Conservation (phyloP, 2,888 invertebrate genomes). For the Phasia obesa region DNA sequence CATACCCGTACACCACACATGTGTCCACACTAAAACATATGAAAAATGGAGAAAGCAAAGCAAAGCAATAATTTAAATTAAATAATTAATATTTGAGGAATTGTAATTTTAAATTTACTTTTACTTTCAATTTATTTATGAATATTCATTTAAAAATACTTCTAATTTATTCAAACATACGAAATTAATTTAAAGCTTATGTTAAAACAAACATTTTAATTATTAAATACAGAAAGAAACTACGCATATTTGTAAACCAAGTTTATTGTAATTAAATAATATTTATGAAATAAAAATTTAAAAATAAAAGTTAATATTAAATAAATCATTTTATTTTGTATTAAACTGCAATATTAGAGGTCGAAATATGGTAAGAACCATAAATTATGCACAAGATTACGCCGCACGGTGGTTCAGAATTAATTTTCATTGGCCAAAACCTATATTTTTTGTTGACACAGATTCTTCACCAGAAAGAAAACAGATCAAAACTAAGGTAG, state of each 20-base stretch:
- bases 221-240: conserved; percentile 22
- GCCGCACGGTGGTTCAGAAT: too few relatives aligned
- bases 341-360: too few relatives aligned
- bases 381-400: too few relatives aligned
- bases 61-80: conserved; percentile 60
- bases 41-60: conserved; percentile 33
- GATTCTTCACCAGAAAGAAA: too few relatives aligned
- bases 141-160: not conserved
- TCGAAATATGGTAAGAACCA: too few relatives aligned
- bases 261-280: conserved; percentile 51
- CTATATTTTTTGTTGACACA: too few relatives aligned
- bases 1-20: conserved; percentile 1
- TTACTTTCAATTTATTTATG: not conserved
- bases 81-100: conserved; percentile 26
- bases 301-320: conserved; percentile 31
- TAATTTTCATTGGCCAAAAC: too few relatives aligned
- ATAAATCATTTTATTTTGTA: not conserved
- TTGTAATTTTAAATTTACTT: not conserved
- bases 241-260: conserved; percentile 67
- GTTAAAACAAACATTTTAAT: conserved; percentile 9
- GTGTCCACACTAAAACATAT: not conserved
- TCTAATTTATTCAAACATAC: conserved; percentile 8
- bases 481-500: too few relatives aligned
- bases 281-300: conserved; percentile 45
- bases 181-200: conserved; percentile 9